Evolutionary conservation across 2,888 invertebrate species (phyloP).

Genomic region (Drosophila rellima): DNA sequence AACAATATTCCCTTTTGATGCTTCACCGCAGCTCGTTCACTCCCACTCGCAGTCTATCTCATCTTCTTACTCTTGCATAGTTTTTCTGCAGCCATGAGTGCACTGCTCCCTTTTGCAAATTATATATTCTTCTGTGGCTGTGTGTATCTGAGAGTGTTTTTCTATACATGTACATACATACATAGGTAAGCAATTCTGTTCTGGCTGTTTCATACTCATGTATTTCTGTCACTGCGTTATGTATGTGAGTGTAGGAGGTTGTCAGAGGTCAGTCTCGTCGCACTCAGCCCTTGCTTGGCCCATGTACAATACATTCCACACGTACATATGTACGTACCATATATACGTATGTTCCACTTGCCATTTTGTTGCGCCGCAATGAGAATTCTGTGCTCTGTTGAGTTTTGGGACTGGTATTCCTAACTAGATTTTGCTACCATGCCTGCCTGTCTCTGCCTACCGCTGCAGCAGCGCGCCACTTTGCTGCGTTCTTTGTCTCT

Average conservation of each 20-base stretch:
- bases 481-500: slow-evolving; percentile 65
- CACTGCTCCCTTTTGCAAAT: slow-evolving; percentile 76
- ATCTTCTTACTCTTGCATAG: slow-evolving; percentile 3
- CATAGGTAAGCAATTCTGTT: slow-evolving; percentile 49
- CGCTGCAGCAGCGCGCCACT: slow-evolving; percentile 11
- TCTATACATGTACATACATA: slow-evolving; percentile 19
- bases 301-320: slow-evolving; percentile 60
- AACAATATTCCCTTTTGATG: slow-evolving; percentile 30
- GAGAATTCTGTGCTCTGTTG: slow-evolving; percentile 41
- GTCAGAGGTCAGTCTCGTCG: slow-evolving; percentile 81
- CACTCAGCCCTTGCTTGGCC: slow-evolving; percentile 50
- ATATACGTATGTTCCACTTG: slow-evolving; percentile 60
- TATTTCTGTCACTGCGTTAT: slow-evolving; percentile 39
- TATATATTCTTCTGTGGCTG: slow-evolving; percentile 14
- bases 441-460: slow-evolving; percentile 14
- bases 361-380: slow-evolving; percentile 66
- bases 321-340: slow-evolving; percentile 49
- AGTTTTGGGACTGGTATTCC: slow-evolving; percentile 27
- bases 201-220: slow-evolving; percentile 51
- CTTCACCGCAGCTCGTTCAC: slow-evolving; percentile 40
- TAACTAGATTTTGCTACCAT: slow-evolving; percentile 74
- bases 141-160: slow-evolving; percentile 3
- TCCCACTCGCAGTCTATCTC: slow-evolving; percentile 40
- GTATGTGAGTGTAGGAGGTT: slow-evolving; percentile 73
- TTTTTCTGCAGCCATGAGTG: slow-evolving; percentile 59